These are phyloP conservation scores for Shinisaurus crocodilurus DNA, from an alignment of 2,113 vertebrate species.

Conservation along the genomic window DNA sequence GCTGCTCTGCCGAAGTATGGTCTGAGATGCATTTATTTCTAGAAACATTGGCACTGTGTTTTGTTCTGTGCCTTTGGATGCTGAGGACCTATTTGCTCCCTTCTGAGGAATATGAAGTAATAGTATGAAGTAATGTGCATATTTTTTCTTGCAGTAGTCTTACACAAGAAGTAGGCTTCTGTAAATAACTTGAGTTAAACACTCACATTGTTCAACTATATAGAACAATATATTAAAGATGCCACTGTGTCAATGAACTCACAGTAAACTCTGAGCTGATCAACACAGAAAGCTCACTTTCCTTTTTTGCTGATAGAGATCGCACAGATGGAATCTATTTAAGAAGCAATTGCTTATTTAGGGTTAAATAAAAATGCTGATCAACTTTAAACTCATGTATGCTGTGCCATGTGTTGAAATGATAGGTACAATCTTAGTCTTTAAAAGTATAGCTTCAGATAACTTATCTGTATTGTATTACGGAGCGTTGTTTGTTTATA, in stretches of 20 bases:
- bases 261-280: not conserved
- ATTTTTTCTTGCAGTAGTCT: not conserved
- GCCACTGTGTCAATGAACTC: not conserved
- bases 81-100: not conserved
- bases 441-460: not conserved
- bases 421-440: not conserved
- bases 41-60: not conserved
- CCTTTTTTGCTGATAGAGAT: not conserved
- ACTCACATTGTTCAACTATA: no score
- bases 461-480: no score
- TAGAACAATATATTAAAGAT: not conserved
- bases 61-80: not conserved
- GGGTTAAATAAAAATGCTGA: not conserved
- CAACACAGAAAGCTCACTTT: not conserved
- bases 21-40: not conserved
- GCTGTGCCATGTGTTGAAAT: not conserved
- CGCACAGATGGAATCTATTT: not conserved
- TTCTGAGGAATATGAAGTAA: not conserved
- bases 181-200: not conserved
- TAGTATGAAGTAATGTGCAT: not conserved
- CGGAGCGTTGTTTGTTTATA: no score
- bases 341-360: not conserved
- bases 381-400: not conserved
- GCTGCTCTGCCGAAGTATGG: not conserved
- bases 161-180: not conserved